phyloP scores from a whole-genome alignment of 2,797 vertebrate species.

The Myiotriccus ornatus region DNA sequence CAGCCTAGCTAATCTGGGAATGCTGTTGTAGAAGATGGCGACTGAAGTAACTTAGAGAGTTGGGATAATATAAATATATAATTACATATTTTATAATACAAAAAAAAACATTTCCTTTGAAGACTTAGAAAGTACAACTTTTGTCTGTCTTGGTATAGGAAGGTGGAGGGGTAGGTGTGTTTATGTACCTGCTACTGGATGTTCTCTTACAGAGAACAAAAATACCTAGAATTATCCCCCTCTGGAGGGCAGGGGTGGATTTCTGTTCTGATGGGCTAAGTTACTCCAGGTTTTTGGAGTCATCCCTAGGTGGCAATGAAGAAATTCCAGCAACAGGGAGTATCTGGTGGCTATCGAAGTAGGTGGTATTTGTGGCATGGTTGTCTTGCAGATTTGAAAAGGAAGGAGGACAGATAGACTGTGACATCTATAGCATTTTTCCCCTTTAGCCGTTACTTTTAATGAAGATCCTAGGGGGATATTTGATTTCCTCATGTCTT shows the following conservation, averaged over 20 bases:
- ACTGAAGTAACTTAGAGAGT: background rate
- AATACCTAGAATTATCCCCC: background rate
- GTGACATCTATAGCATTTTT: background rate
- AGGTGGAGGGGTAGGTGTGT: background rate
- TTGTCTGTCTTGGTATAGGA: background rate
- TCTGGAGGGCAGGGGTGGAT: background rate
- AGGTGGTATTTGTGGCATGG: background rate
- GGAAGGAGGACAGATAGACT: background rate
- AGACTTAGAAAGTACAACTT: background rate
- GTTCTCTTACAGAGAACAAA: background rate
- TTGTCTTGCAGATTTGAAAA: background rate
- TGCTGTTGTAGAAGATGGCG: background rate
- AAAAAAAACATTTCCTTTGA: background rate
- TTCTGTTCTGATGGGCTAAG: background rate
- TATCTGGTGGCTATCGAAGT: background rate
- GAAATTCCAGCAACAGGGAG: background rate
- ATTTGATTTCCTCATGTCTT: constrained; percentile 24
- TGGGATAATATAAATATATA: background rate
- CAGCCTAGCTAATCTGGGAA: background rate
- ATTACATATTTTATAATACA: no score
- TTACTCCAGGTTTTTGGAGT: background rate
- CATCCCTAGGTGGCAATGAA: background rate
- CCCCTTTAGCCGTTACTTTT: background rate
- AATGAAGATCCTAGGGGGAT: constrained; percentile 19
- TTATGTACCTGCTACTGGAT: background rate